Percentiles rank a stretch among this genome's conserved stretches.
Evolutionary conservation across 2,113 vertebrate species (phyloP).

Genomic region (Rhinoptilus africanus): DNA sequence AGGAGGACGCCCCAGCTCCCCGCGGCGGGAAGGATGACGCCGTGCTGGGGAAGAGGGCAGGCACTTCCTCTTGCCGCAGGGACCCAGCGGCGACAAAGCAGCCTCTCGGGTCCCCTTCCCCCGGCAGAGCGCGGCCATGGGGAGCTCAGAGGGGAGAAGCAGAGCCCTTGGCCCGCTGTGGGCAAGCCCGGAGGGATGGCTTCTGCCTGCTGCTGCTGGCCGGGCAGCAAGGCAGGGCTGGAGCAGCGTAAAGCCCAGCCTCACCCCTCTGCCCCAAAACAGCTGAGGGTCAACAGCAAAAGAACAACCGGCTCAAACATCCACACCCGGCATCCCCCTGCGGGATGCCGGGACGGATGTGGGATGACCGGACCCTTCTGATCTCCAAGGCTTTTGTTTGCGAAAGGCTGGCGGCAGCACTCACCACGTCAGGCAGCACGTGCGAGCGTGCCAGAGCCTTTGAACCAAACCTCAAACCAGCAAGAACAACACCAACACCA

Average conservation of each 20-base stretch:
- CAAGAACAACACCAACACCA: background rate
- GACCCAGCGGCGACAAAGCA: background rate
- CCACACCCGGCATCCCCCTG: rapidly evolving
- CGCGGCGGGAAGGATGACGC: background rate
- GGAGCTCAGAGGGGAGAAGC: background rate
- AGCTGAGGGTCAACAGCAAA: background rate
- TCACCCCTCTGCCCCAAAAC: background rate
- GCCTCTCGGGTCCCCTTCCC: background rate
- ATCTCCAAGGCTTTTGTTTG: background rate
- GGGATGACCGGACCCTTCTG: background rate
- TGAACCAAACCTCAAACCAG: background rate
- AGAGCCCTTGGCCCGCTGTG: background rate
- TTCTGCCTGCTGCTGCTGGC: background rate
- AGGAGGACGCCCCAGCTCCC: background rate
- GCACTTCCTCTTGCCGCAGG: constrained; percentile 10
- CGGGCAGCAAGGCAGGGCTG: background rate
- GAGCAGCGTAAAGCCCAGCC: background rate
- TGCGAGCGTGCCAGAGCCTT: background rate
- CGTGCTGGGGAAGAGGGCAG: background rate
- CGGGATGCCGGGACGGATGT: rapidly evolving
- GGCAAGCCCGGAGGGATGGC: rapidly evolving
- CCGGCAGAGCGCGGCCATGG: rapidly evolving
- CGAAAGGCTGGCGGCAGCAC: background rate
- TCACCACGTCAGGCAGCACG: background rate
- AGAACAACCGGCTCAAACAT: background rate